These are phyloP conservation scores for Dinothrombium tinctorium DNA, from an alignment of 1,140 invertebrate genomes.

Conservation along the genomic window DNA sequence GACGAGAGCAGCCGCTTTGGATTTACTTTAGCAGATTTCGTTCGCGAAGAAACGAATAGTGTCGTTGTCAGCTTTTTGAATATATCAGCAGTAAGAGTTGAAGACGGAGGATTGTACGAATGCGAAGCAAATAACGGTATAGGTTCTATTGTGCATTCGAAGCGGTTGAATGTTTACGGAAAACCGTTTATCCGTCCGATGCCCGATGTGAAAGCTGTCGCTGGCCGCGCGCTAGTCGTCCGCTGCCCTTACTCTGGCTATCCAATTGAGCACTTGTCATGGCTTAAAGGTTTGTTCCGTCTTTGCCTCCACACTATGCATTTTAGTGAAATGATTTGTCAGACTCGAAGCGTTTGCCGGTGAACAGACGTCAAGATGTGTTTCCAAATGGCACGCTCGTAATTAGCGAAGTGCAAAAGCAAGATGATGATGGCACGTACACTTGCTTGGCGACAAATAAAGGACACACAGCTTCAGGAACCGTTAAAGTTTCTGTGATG, in stretches of 20 bases:
- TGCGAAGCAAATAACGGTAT: conserved; percentile 64
- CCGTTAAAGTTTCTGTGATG: conserved; percentile 6
- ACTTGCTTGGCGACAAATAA: neutral
- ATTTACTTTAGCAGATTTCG: neutral
- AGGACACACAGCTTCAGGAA: neutral
- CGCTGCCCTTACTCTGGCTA: conserved; percentile 81
- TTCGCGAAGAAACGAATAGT: neutral
- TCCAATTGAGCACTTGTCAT: conserved; percentile 60
- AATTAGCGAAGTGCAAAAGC: conserved; percentile 6
- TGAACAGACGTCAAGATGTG: neutral
- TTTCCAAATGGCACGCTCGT: conserved; percentile 10
- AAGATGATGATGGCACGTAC: conserved; percentile 8
- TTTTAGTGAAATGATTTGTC: too few relatives aligned
- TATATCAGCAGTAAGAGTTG: conserved; percentile 13
- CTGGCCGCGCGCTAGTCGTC: conserved; percentile 55
- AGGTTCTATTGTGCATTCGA: conserved; percentile 44
- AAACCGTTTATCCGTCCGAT: conserved; percentile 65
- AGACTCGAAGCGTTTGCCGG: neutral
- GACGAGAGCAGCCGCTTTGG: too few relatives aligned
- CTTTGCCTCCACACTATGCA: too few relatives aligned
- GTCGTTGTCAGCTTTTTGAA: conserved; percentile 8
- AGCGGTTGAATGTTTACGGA: conserved; percentile 62
- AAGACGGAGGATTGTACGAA: conserved; percentile 29
- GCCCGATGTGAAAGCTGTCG: conserved; percentile 67
- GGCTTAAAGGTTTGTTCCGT: conserved; percentile 26